phyloP scores from a whole-genome alignment of 2,888 invertebrate genomes.

The Barypeithes pellucidus region DNA sequence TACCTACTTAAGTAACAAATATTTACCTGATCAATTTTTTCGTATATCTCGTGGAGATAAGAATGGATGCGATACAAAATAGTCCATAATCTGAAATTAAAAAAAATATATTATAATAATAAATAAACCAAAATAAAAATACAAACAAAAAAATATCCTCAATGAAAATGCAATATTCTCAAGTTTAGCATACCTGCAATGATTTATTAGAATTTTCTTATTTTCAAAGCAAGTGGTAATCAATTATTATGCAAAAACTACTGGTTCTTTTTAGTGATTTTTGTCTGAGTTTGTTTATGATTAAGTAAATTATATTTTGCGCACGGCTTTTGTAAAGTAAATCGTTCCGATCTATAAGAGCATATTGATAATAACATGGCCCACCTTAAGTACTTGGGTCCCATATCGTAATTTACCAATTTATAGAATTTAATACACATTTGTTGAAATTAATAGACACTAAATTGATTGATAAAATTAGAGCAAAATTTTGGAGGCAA shows the following conservation, averaged over 20 bases:
- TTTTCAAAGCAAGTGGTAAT: neutral
- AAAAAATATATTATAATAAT: neutral
- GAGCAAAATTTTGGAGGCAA: too few species aligned
- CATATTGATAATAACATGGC: too few species aligned
- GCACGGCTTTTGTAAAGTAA: too few species aligned
- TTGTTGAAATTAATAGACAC: neutral
- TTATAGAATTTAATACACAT: neutral
- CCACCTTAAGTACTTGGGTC: neutral
- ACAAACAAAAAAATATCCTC: neutral
- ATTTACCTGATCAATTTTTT: constrained; percentile 32
- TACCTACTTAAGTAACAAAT: too few species aligned
- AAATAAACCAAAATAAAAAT: neutral
- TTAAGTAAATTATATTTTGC: neutral
- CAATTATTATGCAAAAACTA: neutral
- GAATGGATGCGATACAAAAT: constrained; percentile 42
- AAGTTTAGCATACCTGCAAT: neutral
- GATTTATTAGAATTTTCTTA: neutral
- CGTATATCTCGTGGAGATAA: constrained; percentile 31
- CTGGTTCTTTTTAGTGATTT: neutral
- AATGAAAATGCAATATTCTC: neutral
- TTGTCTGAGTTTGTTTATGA: neutral
- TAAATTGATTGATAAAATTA: neutral
- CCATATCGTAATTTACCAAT: neutral
- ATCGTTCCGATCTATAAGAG: too few species aligned
- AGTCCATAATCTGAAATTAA: constrained; percentile 46